Conservation (phyloP, 1,140 invertebrate species). For the Archivesica marissinica region DNA sequence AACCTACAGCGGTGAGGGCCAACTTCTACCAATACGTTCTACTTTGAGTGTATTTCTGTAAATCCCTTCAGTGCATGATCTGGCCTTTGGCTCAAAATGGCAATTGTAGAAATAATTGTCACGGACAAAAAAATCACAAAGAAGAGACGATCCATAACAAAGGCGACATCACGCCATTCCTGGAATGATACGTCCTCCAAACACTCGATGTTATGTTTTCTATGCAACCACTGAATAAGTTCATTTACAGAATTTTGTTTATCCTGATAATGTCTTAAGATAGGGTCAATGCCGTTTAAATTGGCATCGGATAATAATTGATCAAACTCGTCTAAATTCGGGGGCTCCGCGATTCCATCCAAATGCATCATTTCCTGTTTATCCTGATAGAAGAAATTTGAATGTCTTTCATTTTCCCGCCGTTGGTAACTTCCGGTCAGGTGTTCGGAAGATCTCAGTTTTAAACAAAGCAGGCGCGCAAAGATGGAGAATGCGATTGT, state of each 20-base stretch:
- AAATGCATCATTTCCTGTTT: slow-evolving; percentile 14
- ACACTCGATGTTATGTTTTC: slow-evolving; percentile 69
- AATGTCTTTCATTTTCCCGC: neutral
- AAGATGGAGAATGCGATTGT: slow-evolving; percentile 64
- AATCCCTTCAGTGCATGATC: slow-evolving; percentile 44
- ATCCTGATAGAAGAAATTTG: neutral
- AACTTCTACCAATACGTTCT: no score
- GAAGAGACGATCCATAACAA: slow-evolving; percentile 86
- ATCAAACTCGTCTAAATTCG: neutral
- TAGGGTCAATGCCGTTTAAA: neutral
- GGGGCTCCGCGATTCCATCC: slow-evolving; percentile 28
- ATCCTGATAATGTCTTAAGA: slow-evolving; percentile 48
- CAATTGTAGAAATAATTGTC: slow-evolving; percentile 84
- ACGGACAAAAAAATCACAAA: slow-evolving; percentile 86
- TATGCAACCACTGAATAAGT: slow-evolving; percentile 71
- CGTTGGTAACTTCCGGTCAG: neutral
- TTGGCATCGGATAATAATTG: neutral
- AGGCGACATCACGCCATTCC: slow-evolving; percentile 86
- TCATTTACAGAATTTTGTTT: slow-evolving; percentile 66
- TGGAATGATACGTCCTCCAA: slow-evolving; percentile 79
- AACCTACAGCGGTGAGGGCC: no score
- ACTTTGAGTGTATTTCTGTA: no score
- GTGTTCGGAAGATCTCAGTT: slow-evolving; percentile 32
- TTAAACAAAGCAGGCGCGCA: slow-evolving; percentile 62
- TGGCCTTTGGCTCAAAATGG: slow-evolving; percentile 82